Base-by-base conservation (phyloP, 1,140 invertebrate species). In the Drosophila kikkawai region DNA sequence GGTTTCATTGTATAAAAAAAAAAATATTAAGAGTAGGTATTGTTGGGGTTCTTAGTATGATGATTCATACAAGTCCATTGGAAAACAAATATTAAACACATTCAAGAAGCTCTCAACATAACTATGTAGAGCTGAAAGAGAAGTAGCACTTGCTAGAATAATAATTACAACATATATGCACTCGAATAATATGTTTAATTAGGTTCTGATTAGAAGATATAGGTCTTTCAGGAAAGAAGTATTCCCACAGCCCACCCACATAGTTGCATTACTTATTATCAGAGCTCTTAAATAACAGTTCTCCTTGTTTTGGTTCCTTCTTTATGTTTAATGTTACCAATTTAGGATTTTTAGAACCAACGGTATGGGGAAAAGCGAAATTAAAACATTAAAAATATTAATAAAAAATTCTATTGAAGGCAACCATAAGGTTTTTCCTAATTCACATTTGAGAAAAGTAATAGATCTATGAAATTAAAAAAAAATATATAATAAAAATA, bases 281-380 rank as follows among this genome's bases (percentile, higher is more conserved):
- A 56, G 36, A 56, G 53, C 36, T 26, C 53, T 22, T 9, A 39
- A 39, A 39, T 22, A 56, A 39, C 53, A 56, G 53, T 9, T 36
- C 7, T 36, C 9, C 17, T 36, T 4, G 4, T 6, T 36, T 53
- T 19, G n/a, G 29, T 51, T 4, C 0, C 15, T 4, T 2, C n/a
- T 6, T 36, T 51, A 13, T n/a, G 29, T 51, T 4, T 0, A n/a
- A 9, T 17, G 9, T 17, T 19, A 11, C 19, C 29, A 0, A 11
- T 17, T 53, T 22, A 22, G 26, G 26, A 26, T 26, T 36, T 36
- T 50, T 0, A 50, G 15, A n/a, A 51, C 29, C 29, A 32, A 17
- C 1, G 2, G 22, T 22, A 22, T 2, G 22, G 2, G 22, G 2
- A 22, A 22, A 22, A 22, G 22, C 22, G 22, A 22, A 22, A 22